Percentiles rank a stretch among this genome's conserved stretches.
Evolutionary conservation across 2,888 invertebrate genomes (phyloP).

Genomic region (Drosophila parthenogenetica): DNA sequence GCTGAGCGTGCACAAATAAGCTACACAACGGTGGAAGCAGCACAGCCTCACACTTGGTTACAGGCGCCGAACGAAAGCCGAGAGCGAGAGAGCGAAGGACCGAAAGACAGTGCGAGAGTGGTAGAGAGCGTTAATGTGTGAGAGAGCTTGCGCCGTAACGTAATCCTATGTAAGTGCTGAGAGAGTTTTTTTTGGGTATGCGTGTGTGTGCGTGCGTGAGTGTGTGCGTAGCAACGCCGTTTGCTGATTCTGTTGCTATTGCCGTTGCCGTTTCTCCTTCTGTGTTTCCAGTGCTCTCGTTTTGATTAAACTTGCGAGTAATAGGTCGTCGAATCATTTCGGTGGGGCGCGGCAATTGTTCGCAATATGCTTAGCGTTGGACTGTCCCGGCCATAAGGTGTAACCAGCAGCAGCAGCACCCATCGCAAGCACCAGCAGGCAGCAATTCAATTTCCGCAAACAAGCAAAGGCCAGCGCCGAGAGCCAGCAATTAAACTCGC

Average conservation of each 20-base stretch:
- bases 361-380: slow-evolving; percentile 67
- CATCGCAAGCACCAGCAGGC: slow-evolving; percentile 27
- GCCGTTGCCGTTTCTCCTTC: slow-evolving; percentile 2
- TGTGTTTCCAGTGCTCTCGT: slow-evolving; percentile 78
- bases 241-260: slow-evolving; percentile 10
- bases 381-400: slow-evolving; percentile 62
- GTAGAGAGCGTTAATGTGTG: slow-evolving; percentile 15
- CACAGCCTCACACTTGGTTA: slow-evolving; percentile 1
- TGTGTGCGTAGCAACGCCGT: slow-evolving; percentile 17
- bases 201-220: slow-evolving; percentile 4
- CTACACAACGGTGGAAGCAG: slow-evolving; percentile 37
- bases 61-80: slow-evolving; percentile 2
- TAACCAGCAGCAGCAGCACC: slow-evolving; percentile 37
- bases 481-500: slow-evolving; percentile 70
- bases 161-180: slow-evolving; percentile 44
- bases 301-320: slow-evolving; percentile 76
- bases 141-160: slow-evolving; percentile 48
- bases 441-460: slow-evolving; percentile 76
- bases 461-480: slow-evolving; percentile 55
- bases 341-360: slow-evolving; percentile 69
- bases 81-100: slow-evolving; percentile 2
- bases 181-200: slow-evolving; percentile 7
- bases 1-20: slow-evolving; percentile 68
- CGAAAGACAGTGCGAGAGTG: slow-evolving; percentile 2
- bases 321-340: slow-evolving; percentile 52